Evolutionary conservation across 2,797 vertebrate genomes (phyloP), one percentile per base, ranked within the genome.

Genomic region (Pseudochirops corinnae): DNA sequence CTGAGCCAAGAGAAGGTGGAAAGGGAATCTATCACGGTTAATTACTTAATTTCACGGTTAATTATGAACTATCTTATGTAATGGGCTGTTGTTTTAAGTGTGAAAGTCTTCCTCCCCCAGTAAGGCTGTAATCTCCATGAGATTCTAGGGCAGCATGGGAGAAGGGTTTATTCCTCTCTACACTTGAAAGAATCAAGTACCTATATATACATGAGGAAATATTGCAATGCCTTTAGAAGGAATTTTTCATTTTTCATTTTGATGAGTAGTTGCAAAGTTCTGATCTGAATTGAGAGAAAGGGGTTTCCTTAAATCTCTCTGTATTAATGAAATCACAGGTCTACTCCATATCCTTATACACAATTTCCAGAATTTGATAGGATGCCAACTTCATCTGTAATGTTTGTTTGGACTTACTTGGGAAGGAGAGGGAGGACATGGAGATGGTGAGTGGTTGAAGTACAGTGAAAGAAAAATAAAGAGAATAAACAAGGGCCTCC

Each of bases 401-500:
- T 39, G 5, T 0, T 82, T 46, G n/a, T 82, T 46, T 82, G 7
- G 21, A 46, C 74, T 82, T 39, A 46, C 6, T 82, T 82, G 39
- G n/a, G 39, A 82, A 39, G 39, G 74, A 82, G 0, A 5, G 74
- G 9, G 21, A 39, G 39, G 74, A 3, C 7, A 82, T 26, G 21
- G 39, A 82, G 39, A 67, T 18, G 33, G 24, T 18, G 1, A 16
- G 39, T 46, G 74, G n/a, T n/a, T 24, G 21, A 18, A 39, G 18
- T 24, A 18, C 18, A 82, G 4, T 46, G 21, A 82, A 82, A 46
- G 33, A 39, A 46, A 82, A 82, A 24, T 74, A 18, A 74, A 74
- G n/a, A 92, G 87, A 97, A 95, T 96, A 82, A 91, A 94, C 0
- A 24, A 31, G 9, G 16, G 92, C 7, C 62, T 93, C 52, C 24